phyloP scores from a whole-genome alignment of 2,113 vertebrate species.

The Scortum barcoo region DNA sequence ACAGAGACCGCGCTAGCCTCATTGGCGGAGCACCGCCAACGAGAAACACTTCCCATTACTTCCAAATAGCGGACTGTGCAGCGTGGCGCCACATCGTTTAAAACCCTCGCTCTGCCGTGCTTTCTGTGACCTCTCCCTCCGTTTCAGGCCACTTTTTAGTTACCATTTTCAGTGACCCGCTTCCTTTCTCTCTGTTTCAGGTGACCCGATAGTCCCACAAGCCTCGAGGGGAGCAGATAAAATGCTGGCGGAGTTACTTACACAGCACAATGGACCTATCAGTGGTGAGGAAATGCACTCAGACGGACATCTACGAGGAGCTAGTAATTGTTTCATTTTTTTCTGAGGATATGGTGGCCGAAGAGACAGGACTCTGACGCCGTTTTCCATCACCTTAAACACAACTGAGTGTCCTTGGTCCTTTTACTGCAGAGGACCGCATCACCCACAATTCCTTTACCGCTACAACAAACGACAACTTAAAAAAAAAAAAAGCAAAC shows the following conservation, averaged over 20 bases:
- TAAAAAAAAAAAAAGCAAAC: conserved; percentile 49
- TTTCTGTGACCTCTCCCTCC: conserved; percentile 49
- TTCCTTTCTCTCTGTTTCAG: conserved; percentile 69
- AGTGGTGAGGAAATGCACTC: conserved; percentile 45
- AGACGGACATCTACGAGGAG: conserved; percentile 56
- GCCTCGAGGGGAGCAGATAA: conserved; percentile 16
- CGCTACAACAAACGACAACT: conserved; percentile 49
- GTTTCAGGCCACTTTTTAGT: conserved; percentile 22
- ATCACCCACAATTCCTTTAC: conserved; percentile 67
- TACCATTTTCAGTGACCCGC: conserved; percentile 32
- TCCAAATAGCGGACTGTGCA: conserved; percentile 24
- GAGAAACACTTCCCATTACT: conserved; percentile 42
- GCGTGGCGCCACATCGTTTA: conserved; percentile 14
- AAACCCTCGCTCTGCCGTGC: background rate
- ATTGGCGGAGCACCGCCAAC: conserved; percentile 34
- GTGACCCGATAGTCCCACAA: conserved; percentile 85
- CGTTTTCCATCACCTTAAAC: conserved; percentile 58
- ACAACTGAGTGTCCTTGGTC: conserved; percentile 53
- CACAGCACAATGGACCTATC: conserved; percentile 67
- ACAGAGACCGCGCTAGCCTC: conserved; percentile 43
- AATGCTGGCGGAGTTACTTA: conserved; percentile 42
- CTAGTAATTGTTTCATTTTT: conserved; percentile 58
- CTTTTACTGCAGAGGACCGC: conserved; percentile 51
- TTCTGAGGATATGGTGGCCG: conserved; percentile 59
- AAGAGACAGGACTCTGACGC: conserved; percentile 66